Conservation (phyloP, 2,888 invertebrate species). For the Scelioninae gen. 1 region DNA sequence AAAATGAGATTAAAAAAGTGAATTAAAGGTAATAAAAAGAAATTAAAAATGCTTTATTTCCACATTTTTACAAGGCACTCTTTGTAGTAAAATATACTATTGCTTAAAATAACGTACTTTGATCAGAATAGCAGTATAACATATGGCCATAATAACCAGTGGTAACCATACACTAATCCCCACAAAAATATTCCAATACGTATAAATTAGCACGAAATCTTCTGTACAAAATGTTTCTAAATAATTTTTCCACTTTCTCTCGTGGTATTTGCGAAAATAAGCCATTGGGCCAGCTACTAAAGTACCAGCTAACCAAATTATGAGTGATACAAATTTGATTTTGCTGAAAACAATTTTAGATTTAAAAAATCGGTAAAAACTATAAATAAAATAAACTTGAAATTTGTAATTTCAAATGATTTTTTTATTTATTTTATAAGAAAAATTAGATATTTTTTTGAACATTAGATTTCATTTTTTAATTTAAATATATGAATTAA, state of each 20-base stretch:
- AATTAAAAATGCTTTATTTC: too few species aligned
- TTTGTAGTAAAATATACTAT: too few species aligned
- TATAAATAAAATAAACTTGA: too few species aligned
- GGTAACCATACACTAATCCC: constrained; percentile 92
- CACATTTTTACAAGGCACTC: too few species aligned
- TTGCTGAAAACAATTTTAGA: constrained; percentile 83
- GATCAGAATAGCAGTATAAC: constrained; percentile 89
- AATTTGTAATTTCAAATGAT: too few species aligned
- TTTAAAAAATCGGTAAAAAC: too few species aligned
- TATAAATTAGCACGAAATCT: constrained; percentile 86
- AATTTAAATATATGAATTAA: too few species aligned
- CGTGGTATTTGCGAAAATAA: constrained; percentile 88
- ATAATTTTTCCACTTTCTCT: constrained; percentile 91
- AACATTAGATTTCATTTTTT: too few species aligned
- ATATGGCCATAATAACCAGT: constrained; percentile 89
- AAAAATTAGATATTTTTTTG: too few species aligned
- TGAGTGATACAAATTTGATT: constrained; percentile 87
- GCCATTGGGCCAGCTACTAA: constrained; percentile 88
- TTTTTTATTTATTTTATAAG: too few species aligned
- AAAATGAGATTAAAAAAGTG: too few species aligned
- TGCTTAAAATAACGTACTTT: constrained; percentile 85
- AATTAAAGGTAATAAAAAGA: too few species aligned
- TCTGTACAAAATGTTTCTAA: constrained; percentile 91
- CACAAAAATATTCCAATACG: constrained; percentile 92
- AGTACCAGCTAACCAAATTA: constrained; percentile 89